Conservation (phyloP, 2,797 vertebrate genomes). For the Moxostoma hubbsi region DNA sequence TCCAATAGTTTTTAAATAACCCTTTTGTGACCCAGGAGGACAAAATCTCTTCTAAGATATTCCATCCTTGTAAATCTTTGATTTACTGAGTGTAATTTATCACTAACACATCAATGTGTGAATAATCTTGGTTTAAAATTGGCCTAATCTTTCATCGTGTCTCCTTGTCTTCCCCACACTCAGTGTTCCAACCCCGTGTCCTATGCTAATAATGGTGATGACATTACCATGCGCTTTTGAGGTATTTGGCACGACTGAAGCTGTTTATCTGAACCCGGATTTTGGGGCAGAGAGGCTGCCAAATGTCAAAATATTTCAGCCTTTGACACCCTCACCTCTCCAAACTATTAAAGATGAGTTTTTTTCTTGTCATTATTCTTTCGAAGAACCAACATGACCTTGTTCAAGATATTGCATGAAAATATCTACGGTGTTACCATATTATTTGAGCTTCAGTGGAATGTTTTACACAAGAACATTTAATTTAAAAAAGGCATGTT, state of each 20-base stretch:
- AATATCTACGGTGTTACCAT: too few relatives aligned
- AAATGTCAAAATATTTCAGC: constrained; percentile 60
- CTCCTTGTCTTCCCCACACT: background rate
- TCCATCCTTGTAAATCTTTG: background rate
- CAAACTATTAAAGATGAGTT: constrained; percentile 48
- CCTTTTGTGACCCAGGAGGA: background rate
- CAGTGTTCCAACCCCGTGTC: constrained; percentile 14
- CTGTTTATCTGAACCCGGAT: constrained; percentile 67
- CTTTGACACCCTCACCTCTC: constrained; percentile 45
- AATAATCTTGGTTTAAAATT: constrained; percentile 51
- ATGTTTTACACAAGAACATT: too few relatives aligned
- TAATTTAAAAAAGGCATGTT: too few relatives aligned
- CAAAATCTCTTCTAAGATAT: background rate
- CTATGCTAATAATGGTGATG: constrained; percentile 61
- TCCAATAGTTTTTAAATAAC: background rate
- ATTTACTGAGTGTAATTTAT: constrained; percentile 29
- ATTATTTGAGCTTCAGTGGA: too few relatives aligned
- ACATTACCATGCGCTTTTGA: constrained; percentile 68
- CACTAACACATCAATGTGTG: constrained; percentile 39
- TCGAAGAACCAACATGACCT: background rate
- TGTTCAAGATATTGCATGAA: background rate
- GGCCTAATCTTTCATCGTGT: constrained; percentile 30
- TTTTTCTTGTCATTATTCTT: background rate
- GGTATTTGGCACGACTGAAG: constrained; percentile 53
- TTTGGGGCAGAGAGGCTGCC: constrained; percentile 59